Base-by-base conservation (phyloP, 2,797 vertebrate species). In the Acipenser transmontanus region DNA sequence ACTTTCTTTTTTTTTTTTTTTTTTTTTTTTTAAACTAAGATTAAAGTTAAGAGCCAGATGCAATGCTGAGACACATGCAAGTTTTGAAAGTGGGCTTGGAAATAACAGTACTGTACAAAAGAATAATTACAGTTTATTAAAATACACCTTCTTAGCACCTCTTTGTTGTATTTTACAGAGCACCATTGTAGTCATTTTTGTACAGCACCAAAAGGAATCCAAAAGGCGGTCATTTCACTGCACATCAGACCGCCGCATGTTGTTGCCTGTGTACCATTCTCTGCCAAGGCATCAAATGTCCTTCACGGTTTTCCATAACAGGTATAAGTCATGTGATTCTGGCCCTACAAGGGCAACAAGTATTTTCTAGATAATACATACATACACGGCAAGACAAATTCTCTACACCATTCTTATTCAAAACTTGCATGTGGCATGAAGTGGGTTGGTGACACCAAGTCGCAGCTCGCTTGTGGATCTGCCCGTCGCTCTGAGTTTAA, bases 71-170 rank as follows among this genome's bases (percentile, higher is more conserved):
- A 91, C 93, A 95, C 90, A 94, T 96, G 94, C 95, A 96, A 95
- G 95, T 97, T 97, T 96, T 94, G 92, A 94, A 94, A 93, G 87
- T 86, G 93, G 93, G 94, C 91, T 93, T 86, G 92, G 86, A 93
- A 91, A 90, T 86, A 92, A 93, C 89, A 94, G 90, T 86, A 91
- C 88, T 94, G 93, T 97, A 98, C 94, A 96, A 78, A 89, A 95
- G 90, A 95, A 95, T 95, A 98, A 94, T 98, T 96, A 97, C 94
- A 98, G 81, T 94, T 92, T 91, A 93, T 92, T 87, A 93, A 96
- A 91, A 97, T 90, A 93, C 84, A 95, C 82, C 87, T 88, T 91
- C 87, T 82, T 92, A 34, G 34, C 34, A 34, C 34, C 34, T 34
- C 34, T 34, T 34, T 84, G 82, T 85, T 88, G 85, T 86, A 87